phyloP scores from a whole-genome alignment of 64 coral and sea anemone species.

The Montipora sp. region DNA sequence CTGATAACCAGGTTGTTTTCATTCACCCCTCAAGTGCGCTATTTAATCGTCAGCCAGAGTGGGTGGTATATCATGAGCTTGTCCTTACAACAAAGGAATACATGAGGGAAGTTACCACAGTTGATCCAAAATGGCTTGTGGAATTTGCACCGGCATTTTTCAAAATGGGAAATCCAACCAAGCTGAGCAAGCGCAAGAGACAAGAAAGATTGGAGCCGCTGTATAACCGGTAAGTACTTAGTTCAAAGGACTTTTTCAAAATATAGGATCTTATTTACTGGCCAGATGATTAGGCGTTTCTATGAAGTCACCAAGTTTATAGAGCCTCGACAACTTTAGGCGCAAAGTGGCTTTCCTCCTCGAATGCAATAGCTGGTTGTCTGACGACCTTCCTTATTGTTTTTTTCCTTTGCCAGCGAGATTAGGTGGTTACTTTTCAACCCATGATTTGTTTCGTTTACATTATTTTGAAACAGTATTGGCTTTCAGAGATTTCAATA shows the following conservation, averaged over 20 bases:
- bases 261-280: too few relatives aligned
- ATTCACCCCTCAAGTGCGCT: conserved; percentile 97
- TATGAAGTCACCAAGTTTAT: not conserved
- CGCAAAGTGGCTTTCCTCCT: too few relatives aligned
- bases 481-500: too few relatives aligned
- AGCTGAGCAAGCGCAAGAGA: conserved; percentile 95
- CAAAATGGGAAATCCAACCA: conserved; percentile 90
- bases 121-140: conserved; percentile 97
- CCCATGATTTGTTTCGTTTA: too few relatives aligned
- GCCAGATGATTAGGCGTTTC: not conserved
- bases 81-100: conserved; percentile 99
- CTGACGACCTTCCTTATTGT: too few relatives aligned
- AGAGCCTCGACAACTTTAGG: too few relatives aligned
- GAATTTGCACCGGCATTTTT: conserved; percentile 99
- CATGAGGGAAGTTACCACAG: conserved; percentile 97
- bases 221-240: conserved; percentile 85
- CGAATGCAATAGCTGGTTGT: too few relatives aligned
- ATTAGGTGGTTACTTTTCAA: too few relatives aligned
- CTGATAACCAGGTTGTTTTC: conserved; percentile 97
- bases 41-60: conserved; percentile 97
- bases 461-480: too few relatives aligned
- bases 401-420: too few relatives aligned
- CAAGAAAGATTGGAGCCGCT: conserved; percentile 95
- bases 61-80: conserved; percentile 96
- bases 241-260: too few relatives aligned